Conservation (phyloP, 2,113 vertebrate species). For the Prinia subflava region DNA sequence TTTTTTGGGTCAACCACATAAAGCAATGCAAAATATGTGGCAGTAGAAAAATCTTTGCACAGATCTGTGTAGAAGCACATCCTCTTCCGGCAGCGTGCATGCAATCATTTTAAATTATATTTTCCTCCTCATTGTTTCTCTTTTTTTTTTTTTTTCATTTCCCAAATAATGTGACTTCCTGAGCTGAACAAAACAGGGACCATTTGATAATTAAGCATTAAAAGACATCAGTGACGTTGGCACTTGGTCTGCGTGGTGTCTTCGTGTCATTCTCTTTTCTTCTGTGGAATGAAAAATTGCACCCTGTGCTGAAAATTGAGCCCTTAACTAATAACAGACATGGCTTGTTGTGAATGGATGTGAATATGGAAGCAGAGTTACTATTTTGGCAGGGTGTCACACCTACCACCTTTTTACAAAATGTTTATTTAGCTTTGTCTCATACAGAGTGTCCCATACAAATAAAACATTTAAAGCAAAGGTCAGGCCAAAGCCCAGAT, state of each 20-base stretch:
- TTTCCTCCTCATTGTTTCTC: conserved; percentile 6
- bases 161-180: not conserved
- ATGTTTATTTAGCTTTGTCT: conserved; percentile 10
- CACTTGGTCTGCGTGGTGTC: not conserved
- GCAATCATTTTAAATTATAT: not conserved
- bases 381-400: not conserved
- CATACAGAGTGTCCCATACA: not conserved
- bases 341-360: not conserved
- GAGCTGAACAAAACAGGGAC: not conserved
- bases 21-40: not conserved
- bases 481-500: not conserved
- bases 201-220: not conserved
- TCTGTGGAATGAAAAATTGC: not conserved
- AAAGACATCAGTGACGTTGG: not conserved
- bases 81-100: not conserved
- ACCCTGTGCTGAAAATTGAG: not conserved
- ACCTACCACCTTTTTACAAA: not conserved
- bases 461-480: not conserved
- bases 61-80: not conserved
- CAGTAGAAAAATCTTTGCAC: not conserved
- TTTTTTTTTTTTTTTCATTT: not conserved
- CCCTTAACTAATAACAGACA: not conserved
- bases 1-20: not conserved
- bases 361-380: not conserved
- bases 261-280: not conserved